Evolutionary conservation across 1,140 invertebrate species (phyloP).

Genomic region (Drosophila teissieri): DNA sequence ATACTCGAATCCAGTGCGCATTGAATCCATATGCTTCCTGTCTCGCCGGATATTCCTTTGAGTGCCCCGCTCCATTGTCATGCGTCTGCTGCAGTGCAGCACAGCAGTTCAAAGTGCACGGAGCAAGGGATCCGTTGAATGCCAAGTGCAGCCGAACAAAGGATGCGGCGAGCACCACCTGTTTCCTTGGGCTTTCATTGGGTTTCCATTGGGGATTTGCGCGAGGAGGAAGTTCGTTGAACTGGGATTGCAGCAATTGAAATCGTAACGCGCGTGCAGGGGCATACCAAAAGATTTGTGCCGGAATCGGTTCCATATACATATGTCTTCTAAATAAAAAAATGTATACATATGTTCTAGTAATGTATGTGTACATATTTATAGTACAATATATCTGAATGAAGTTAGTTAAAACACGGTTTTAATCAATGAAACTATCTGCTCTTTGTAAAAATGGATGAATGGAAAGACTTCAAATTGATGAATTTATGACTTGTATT

Average conservation of each 20-base stretch:
- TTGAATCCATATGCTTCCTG: slow-evolving; percentile 64
- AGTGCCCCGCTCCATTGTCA: slow-evolving; percentile 58
- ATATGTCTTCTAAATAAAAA: not conserved
- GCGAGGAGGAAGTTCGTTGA: slow-evolving; percentile 74
- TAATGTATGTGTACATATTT: too few species aligned
- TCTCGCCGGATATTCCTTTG: slow-evolving; percentile 79
- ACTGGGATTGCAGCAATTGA: slow-evolving; percentile 50
- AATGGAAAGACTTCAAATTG: too few species aligned
- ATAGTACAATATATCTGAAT: too few species aligned
- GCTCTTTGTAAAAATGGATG: too few species aligned
- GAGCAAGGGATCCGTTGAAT: slow-evolving; percentile 42
- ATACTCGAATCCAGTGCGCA: slow-evolving; percentile 36
- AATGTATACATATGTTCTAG: not conserved
- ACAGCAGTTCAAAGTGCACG: slow-evolving; percentile 78
- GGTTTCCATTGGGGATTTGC: slow-evolving; percentile 24
- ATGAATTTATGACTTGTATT: slow-evolving; percentile 25
- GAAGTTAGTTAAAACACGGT: too few species aligned
- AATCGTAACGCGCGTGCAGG: slow-evolving; percentile 29
- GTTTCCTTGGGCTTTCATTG: slow-evolving; percentile 78
- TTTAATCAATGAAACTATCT: too few species aligned
- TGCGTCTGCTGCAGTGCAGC: slow-evolving; percentile 61
- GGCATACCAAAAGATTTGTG: too few species aligned
- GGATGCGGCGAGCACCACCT: slow-evolving; percentile 66
- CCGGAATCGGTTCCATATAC: too few species aligned
- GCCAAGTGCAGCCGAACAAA: slow-evolving; percentile 68